These are phyloP conservation scores for Nymphalis io DNA, from an alignment of 1,140 invertebrate species.

Conservation along the genomic window DNA sequence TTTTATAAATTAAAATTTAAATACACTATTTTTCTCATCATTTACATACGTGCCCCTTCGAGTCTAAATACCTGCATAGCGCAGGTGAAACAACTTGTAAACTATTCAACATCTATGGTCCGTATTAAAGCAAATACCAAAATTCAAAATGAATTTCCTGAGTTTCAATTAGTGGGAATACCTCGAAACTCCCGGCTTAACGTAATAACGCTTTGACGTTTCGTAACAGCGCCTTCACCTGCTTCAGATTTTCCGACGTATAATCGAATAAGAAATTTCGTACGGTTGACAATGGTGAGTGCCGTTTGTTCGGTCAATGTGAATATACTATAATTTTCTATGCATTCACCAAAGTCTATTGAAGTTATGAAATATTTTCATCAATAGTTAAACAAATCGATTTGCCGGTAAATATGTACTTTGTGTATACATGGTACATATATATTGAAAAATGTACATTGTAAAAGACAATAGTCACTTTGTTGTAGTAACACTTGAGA, in stretches of 20 bases:
- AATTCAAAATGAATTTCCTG: constrained; percentile 48
- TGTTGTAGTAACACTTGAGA: no score
- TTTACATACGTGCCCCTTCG: neutral
- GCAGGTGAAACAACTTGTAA: neutral
- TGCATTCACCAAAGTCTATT: no score
- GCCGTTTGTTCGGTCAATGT: neutral
- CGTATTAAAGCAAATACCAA: constrained; percentile 30
- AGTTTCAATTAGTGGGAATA: constrained; percentile 53
- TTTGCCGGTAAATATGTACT: no score
- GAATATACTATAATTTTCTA: no score
- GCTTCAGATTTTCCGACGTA: constrained; percentile 34
- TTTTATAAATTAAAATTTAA: no score
- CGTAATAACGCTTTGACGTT: constrained; percentile 53
- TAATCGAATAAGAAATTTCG: constrained; percentile 28
- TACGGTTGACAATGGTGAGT: neutral
- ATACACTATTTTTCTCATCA: no score
- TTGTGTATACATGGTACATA: no score
- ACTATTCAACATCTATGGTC: constrained; percentile 19
- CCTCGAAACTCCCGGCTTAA: constrained; percentile 42
- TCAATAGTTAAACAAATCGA: no score
- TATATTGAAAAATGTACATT: no score
- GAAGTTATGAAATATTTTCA: no score
- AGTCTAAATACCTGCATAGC: neutral
- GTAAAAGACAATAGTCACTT: no score
- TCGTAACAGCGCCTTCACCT: constrained; percentile 33